Base-by-base conservation (phyloP, 1,140 invertebrate species). In the Neodiprion virginianus region DNA sequence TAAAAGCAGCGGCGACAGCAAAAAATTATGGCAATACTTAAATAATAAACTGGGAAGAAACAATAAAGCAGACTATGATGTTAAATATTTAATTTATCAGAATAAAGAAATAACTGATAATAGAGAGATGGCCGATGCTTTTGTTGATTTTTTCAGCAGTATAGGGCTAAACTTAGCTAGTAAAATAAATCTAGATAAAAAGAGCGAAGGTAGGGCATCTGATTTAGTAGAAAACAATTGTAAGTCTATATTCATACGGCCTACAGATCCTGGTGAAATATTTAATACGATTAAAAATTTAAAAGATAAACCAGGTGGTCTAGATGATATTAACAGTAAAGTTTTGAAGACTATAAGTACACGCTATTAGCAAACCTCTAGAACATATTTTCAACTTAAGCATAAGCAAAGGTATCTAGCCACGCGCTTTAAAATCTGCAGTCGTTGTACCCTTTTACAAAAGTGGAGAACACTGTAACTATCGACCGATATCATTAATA, bases 401-500 rank as follows among this genome's bases (percentile, higher is more conserved):
- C 53, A 50, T 72, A 53, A 7, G 12, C 12, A 50, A 67, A 8
- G 72, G 48, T 10, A 28, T 72, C 53, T 61, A 14, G 21, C 72
- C 72, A 10, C 14, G 61, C n/a, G 53, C 53, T 8, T 65, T 61
- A n/a, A 72, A 72, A 28, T 7, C 12, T 11, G 72, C 72, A n/a
- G 49, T 14, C 8, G 53, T 72, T 72, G 61, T 61, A 12, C 72
- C 72, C 8, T 14, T 48, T n/a, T 67, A 72, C 49, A 72, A 72
- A 72, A 8, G 48, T 10, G 72, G 72, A 28, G 53, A 61, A 11
- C n/a, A 72, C n/a, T 8, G 9, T n/a, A 72, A 72, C 28, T 72
- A 72, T 72, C 67, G 72, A 65, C 72, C 48, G 53, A 72, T 72
- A 66, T 72, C 72, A 11, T 14, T 72, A 28, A 72, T 72, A 61